Evolutionary conservation across 35 echinoderm and acorn worm genomes (phyloP), one percentile per base, ranked within the genome.

Genomic region (Patiria miniata): DNA sequence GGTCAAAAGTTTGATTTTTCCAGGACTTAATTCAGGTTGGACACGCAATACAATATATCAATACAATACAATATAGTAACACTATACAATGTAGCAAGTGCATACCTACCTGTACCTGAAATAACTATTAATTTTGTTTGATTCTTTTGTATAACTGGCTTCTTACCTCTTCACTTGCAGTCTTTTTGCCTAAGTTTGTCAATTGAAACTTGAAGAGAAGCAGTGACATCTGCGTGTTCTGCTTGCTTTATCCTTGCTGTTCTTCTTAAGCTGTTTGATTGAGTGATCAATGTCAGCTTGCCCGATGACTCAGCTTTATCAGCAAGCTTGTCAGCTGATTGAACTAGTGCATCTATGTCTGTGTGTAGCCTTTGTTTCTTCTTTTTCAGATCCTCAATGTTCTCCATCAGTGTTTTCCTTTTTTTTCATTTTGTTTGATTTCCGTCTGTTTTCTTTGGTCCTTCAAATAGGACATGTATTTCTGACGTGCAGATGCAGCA

Each of bases 401-500:
- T 68, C 60, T 68, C 60, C 60, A 68, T n/a, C 60, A 23, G 60
- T n/a, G 8, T 68, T 68, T 68, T 68, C 18, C 60, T 0, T 68
- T 68, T 57, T 1, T 68, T 32, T 32, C 19, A 68, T 68, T 68
- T 32, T 68, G 21, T 68, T 68, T 32, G 30, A n/a, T 68, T 73
- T 73, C 36, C 56, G 50, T 79, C 51, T 77, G 88, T 59, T 82
- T 82, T 83, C 56, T 82, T 58, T 93, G 69, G 39, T 80, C 90
- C 39, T 87, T 76, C 36, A 82, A 60, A 51, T 79, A 68, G 78
- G 26, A 55, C 61, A 59, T 53, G 59, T 88, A 88, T 42, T 79
- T 57, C 58, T 87, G 85, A 65, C 91, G 87, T 93, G 85, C 91
- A 83, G 58, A 81, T 81, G 88, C 88, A 81, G 79, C 36, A 69